Percentiles rank a stretch among this genome's conserved stretches.
phyloP scores from a whole-genome alignment of 2,888 invertebrate genomes.

The Eupsilia transversa region DNA sequence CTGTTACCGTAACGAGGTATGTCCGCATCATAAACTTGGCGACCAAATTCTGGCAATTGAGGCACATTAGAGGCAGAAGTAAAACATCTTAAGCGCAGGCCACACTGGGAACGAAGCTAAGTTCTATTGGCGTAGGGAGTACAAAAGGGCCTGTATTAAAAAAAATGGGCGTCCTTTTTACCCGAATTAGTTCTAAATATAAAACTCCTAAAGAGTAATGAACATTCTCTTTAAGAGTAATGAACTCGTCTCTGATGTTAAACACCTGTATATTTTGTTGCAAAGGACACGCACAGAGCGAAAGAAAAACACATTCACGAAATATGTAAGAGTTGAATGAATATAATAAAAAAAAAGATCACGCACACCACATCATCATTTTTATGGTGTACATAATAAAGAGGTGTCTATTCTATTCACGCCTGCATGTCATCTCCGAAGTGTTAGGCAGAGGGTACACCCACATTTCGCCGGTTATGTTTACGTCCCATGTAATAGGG shows the following conservation, averaged over 20 bases:
- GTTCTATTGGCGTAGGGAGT: too few species aligned
- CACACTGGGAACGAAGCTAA: too few species aligned
- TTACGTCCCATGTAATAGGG: neutral
- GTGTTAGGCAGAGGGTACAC: neutral
- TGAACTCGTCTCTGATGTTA: too few species aligned
- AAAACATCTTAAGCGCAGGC: neutral
- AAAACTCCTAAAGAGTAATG: too few species aligned
- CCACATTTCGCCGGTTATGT: neutral
- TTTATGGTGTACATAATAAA: too few species aligned
- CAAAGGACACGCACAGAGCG: neutral
- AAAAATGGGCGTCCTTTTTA: too few species aligned
- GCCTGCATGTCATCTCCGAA: neutral
- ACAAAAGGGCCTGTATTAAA: too few species aligned
- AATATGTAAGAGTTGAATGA: neutral
- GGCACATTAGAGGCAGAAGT: neutral
- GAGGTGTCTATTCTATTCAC: too few species aligned
- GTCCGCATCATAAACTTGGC: constrained; percentile 41
- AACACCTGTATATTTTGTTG: neutral
- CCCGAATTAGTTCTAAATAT: too few species aligned
- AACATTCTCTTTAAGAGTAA: too few species aligned
- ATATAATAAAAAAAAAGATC: neutral
- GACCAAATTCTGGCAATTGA: constrained; percentile 15
- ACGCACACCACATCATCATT: too few species aligned
- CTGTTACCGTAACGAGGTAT: constrained; percentile 43
- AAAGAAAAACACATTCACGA: too few species aligned